A percentile compares a stretch with the other conserved stretches of the same genome.
These are phyloP conservation scores for Thalassoma bifasciatum DNA, from an alignment of 2,113 vertebrate species.

Conservation along the genomic window DNA sequence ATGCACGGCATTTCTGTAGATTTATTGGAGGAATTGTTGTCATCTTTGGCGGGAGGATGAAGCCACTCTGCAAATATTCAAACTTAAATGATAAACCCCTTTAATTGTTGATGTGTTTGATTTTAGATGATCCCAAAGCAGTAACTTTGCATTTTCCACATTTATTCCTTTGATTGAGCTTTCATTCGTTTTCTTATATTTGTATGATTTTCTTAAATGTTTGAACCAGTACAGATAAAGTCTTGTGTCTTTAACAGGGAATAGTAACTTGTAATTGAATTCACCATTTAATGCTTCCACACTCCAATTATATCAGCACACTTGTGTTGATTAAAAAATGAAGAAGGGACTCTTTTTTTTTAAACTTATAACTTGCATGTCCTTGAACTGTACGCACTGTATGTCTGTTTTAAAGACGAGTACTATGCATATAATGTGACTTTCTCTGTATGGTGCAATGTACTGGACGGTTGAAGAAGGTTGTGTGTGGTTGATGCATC, in stretches of 20 bases:
- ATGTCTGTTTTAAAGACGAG: slow-evolving; percentile 64
- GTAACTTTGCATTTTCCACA: slow-evolving; percentile 10
- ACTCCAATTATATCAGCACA: slow-evolving; percentile 55
- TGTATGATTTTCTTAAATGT: slow-evolving; percentile 10
- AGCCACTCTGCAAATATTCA: slow-evolving; percentile 35
- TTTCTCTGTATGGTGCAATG: slow-evolving; percentile 69
- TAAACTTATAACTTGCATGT: slow-evolving; percentile 70
- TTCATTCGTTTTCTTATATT: slow-evolving; percentile 10
- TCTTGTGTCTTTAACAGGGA: slow-evolving; percentile 42
- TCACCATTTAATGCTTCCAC: slow-evolving; percentile 62
- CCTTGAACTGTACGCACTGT: slow-evolving; percentile 54
- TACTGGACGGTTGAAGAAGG: slow-evolving; percentile 20
- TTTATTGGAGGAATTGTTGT: slow-evolving; percentile 39
- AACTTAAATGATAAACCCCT: neutral
- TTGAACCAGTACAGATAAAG: slow-evolving; percentile 32
- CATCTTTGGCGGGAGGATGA: slow-evolving; percentile 29
- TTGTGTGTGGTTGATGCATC: slow-evolving; percentile 15
- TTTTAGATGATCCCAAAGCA: slow-evolving; percentile 50
- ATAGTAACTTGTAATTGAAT: slow-evolving; percentile 26
- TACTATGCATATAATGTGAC: slow-evolving; percentile 82
- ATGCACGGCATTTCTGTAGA: slow-evolving; percentile 77
- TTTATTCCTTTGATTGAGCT: slow-evolving; percentile 24
- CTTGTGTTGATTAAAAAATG: slow-evolving; percentile 56
- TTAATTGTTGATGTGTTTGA: slow-evolving; percentile 30
- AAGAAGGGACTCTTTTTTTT: slow-evolving; percentile 51